Percentiles rank a stretch among this genome's conserved stretches.
phyloP scores from a whole-genome alignment of 2,113 vertebrate genomes.

The Calidris pugnax region DNA sequence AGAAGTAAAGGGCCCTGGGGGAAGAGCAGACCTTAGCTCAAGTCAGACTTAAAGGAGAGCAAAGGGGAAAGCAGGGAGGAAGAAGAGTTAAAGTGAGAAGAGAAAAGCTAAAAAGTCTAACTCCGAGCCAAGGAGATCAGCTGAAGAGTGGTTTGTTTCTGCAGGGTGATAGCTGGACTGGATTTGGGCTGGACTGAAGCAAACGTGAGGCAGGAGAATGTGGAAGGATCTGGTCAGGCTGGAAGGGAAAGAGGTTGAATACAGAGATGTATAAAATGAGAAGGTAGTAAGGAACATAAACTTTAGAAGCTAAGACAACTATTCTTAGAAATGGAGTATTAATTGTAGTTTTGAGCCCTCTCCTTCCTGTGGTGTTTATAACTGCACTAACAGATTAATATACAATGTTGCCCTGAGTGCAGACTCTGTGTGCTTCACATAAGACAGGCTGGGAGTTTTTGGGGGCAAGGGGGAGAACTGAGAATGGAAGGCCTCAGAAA shows the following conservation, averaged over 20 bases:
- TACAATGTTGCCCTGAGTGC: background rate
- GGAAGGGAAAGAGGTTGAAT: background rate
- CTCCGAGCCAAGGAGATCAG: background rate
- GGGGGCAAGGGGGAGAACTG: fast-evolving
- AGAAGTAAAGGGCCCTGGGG: background rate
- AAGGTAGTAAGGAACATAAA: background rate
- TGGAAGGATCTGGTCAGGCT: background rate
- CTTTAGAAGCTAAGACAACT: background rate
- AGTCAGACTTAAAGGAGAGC: background rate
- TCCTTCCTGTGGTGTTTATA: background rate
- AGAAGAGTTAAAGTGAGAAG: background rate
- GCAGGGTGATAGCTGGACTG: background rate
- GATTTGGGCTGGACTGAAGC: background rate
- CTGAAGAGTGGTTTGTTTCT: background rate
- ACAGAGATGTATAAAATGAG: background rate
- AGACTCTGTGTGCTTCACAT: background rate
- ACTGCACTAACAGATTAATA: background rate
- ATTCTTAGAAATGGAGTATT: background rate
- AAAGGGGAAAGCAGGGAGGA: background rate
- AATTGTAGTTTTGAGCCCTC: background rate
- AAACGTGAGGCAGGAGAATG: background rate
- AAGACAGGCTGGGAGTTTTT: background rate
- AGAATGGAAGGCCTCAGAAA: background rate
- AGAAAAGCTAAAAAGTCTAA: background rate
- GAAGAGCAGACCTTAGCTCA: background rate